Conservation (phyloP, 2,797 vertebrate genomes). For the Scomberomorus guttatus region DNA sequence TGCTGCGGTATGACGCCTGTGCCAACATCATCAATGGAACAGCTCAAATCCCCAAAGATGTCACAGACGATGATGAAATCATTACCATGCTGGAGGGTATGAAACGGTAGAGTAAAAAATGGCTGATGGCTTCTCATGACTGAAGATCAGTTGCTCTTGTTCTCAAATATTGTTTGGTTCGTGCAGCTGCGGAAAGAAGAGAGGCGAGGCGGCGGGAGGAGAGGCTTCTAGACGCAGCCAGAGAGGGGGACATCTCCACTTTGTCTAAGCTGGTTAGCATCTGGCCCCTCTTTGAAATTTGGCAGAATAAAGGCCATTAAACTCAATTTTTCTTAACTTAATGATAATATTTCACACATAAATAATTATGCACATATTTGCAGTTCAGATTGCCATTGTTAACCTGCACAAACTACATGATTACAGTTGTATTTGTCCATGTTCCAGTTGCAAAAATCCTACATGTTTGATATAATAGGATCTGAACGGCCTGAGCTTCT, state of each 20-base stretch:
- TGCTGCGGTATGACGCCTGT: conserved; percentile 90
- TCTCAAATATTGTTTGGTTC: conserved; percentile 56
- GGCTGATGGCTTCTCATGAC: conserved; percentile 46
- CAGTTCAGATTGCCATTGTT: no score
- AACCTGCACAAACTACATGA: not conserved
- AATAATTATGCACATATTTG: not conserved
- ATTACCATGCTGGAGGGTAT: conserved; percentile 95
- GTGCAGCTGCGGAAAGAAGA: conserved; percentile 91
- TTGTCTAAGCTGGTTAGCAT: conserved; percentile 89
- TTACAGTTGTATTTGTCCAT: not conserved
- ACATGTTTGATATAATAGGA: not conserved
- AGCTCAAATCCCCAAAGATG: conserved; percentile 91
- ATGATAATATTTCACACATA: no score
- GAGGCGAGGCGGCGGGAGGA: conserved; percentile 90
- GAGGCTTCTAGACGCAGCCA: conserved; percentile 89
- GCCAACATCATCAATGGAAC: conserved; percentile 91
- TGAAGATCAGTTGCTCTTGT: conserved; percentile 42
- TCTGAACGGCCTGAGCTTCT: not conserved
- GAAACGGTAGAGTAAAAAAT: conserved; percentile 26
- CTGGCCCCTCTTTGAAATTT: conserved; percentile 25
- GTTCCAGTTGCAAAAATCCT: not conserved
- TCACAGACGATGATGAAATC: conserved; percentile 93
- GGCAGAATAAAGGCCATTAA: not conserved
- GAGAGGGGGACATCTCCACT: conserved; percentile 88
- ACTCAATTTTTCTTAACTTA: not conserved